These are phyloP conservation scores for Carposina sasakii DNA, from an alignment of 1,140 invertebrate genomes.

Conservation along the genomic window DNA sequence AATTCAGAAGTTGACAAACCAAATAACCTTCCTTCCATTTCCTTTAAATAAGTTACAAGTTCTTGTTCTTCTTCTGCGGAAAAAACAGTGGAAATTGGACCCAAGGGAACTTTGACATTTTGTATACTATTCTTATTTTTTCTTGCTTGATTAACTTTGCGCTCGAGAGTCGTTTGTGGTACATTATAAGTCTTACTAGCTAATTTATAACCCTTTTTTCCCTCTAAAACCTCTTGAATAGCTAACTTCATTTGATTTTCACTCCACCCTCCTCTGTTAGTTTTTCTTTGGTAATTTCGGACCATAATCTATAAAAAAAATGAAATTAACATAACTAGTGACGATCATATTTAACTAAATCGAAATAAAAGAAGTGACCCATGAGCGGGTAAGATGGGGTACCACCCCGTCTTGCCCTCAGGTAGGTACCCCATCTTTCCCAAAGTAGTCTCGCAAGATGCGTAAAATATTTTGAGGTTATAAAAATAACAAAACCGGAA, in stretches of 20 bases:
- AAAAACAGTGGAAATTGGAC: not conserved
- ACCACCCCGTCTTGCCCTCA: too few species aligned
- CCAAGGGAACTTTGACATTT: slow-evolving; percentile 3
- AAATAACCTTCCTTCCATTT: slow-evolving; percentile 23
- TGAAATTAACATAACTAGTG: too few species aligned
- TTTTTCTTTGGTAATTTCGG: slow-evolving; percentile 4
- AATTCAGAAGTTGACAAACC: slow-evolving; percentile 12
- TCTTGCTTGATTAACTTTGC: slow-evolving; percentile 13
- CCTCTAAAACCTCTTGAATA: slow-evolving; percentile 4
- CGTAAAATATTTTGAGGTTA: too few species aligned
- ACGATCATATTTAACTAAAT: too few species aligned
- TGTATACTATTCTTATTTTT: slow-evolving; percentile 2
- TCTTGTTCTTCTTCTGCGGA: slow-evolving; percentile 14
- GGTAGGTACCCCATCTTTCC: too few species aligned
- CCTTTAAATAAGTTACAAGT: slow-evolving; percentile 12
- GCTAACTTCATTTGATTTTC: slow-evolving; percentile 4
- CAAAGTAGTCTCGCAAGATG: too few species aligned
- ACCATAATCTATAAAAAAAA: slow-evolving; percentile 6
- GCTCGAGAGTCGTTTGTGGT: slow-evolving; percentile 22
- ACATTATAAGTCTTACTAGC: slow-evolving; percentile 13
- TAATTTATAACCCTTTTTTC: slow-evolving; percentile 16
- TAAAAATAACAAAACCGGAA: too few species aligned
- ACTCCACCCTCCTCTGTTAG: slow-evolving; percentile 1
- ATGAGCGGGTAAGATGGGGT: too few species aligned
- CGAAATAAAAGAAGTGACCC: too few species aligned